These are phyloP conservation scores for Apodemia hepburni DNA, from an alignment of 2,888 invertebrate species.

Conservation along the genomic window DNA sequence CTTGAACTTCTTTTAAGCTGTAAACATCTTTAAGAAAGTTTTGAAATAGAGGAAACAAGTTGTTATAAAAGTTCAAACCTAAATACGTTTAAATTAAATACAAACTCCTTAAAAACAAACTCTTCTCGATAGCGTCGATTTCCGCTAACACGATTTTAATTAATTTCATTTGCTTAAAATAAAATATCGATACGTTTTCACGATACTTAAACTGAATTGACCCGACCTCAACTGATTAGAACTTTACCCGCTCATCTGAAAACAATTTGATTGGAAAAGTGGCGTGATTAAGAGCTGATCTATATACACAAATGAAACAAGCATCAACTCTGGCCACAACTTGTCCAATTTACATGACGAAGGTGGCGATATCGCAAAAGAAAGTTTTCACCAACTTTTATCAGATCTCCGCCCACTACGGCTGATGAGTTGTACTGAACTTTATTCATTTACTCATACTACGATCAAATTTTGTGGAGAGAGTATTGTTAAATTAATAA, in stretches of 20 bases:
- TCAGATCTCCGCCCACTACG: constrained; percentile 69
- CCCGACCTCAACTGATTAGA: constrained; percentile 26
- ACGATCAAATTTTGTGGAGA: constrained; percentile 38
- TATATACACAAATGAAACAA: constrained; percentile 68
- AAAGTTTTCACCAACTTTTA: constrained; percentile 73
- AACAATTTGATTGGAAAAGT: constrained; percentile 56
- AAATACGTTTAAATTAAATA: not conserved
- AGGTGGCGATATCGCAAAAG: constrained; percentile 77
- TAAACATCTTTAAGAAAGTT: not conserved
- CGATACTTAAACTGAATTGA: constrained; percentile 4
- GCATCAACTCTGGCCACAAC: constrained; percentile 61
- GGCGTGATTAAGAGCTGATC: constrained; percentile 64
- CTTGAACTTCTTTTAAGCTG: not conserved
- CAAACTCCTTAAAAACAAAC: not conserved
- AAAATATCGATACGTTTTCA: constrained; percentile 4
- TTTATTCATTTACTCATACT: constrained; percentile 63
- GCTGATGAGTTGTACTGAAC: constrained; percentile 74
- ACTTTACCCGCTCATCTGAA: constrained; percentile 41
- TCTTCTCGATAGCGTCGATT: not conserved
- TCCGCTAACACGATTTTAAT: not conserved
- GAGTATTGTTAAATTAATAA: constrained; percentile 20
- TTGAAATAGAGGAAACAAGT: not conserved
- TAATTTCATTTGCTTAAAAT: not conserved
- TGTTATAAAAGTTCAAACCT: too few relatives aligned
- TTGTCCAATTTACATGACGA: constrained; percentile 77